Base-by-base conservation (phyloP, 2,113 vertebrate species). In the Pedetes capensis region DNA sequence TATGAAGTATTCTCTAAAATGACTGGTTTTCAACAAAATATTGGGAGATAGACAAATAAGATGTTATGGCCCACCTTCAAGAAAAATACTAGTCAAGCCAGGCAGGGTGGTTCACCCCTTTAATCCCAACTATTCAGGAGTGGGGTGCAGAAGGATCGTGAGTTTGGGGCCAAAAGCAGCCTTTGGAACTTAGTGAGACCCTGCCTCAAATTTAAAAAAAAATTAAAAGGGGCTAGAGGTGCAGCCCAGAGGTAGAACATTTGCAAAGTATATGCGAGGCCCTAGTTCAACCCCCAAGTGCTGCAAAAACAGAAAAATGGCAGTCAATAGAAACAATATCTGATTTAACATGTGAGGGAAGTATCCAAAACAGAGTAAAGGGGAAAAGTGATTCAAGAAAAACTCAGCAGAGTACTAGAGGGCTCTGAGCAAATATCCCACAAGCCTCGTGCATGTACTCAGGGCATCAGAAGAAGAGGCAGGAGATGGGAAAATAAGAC, bases 261-360 rank as follows among this genome's bases (percentile, higher is more conserved):
- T n/a, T n/a, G n/a, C n/a, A n/a, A n/a, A n/a, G n/a, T n/a, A n/a
- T n/a, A n/a, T n/a, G n/a, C n/a, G n/a, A n/a, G n/a, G n/a, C n/a
- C n/a, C n/a, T n/a, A n/a, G n/a, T n/a, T n/a, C n/a, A n/a, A n/a
- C n/a, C n/a, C n/a, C n/a, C n/a, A n/a, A n/a, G n/a, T n/a, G n/a
- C n/a, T n/a, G n/a, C n/a, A n/a, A n/a, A n/a, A n/a, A n/a, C n/a
- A 22, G 44, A 90, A 71, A 80, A 23, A 42, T 37, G 66, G 23
- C 22, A 72, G 39, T 71, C 57, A 55, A 68, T 5, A 72, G 37
- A 86, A 78, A 80, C 22, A 1, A 72, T 89, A 61, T 23, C 71
- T 47, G 9, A 79, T 55, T 96, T 74, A 95, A 25, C 63, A 91
- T 34, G 87, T 29, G 7, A 82, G 66, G 63, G 79, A 87, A 81